Evolutionary conservation across 2,113 vertebrate genomes (phyloP).

Genomic region (Dasyprocta punctata): DNA sequence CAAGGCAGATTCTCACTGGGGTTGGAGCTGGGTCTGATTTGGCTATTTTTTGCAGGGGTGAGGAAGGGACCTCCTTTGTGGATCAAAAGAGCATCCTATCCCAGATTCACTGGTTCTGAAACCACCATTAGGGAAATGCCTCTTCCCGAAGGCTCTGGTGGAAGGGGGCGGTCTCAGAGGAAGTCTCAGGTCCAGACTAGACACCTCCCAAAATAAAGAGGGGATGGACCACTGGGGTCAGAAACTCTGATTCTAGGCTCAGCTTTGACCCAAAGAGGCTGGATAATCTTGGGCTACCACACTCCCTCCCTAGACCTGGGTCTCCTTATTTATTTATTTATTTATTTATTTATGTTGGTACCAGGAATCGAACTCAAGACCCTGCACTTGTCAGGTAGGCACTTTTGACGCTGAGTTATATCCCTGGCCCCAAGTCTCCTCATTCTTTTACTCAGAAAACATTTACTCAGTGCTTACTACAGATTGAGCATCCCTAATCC

Average conservation of each 20-base stretch:
- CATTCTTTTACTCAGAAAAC: not conserved
- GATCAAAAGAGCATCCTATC: not conserved
- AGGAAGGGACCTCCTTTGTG: not conserved
- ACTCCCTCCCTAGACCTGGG: rapidly evolving
- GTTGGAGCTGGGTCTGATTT: not conserved
- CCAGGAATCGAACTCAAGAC: too few relatives aligned
- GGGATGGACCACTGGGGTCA: not conserved
- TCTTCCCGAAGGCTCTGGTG: slow-evolving; percentile 8
- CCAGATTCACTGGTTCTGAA: not conserved
- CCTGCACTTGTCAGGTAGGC: too few relatives aligned
- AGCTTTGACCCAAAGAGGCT: not conserved
- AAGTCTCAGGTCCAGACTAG: not conserved
- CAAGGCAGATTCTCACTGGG: not conserved
- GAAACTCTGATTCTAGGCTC: not conserved
- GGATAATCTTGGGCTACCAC: not conserved
- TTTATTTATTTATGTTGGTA: too few relatives aligned
- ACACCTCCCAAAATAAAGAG: not conserved
- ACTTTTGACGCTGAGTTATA: too few relatives aligned
- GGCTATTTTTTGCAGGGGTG: not conserved
- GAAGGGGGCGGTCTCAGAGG: not conserved
- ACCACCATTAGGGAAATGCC: not conserved
- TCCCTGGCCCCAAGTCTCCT: not conserved
- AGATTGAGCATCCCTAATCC: too few relatives aligned
- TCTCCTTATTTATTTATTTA: not conserved
- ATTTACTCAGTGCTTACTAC: not conserved